These are phyloP conservation scores for Hydractinia symbiolongicarpus DNA, from an alignment of 30 jellyfish, hydroid and myxozoan genomes.

Conservation along the genomic window DNA sequence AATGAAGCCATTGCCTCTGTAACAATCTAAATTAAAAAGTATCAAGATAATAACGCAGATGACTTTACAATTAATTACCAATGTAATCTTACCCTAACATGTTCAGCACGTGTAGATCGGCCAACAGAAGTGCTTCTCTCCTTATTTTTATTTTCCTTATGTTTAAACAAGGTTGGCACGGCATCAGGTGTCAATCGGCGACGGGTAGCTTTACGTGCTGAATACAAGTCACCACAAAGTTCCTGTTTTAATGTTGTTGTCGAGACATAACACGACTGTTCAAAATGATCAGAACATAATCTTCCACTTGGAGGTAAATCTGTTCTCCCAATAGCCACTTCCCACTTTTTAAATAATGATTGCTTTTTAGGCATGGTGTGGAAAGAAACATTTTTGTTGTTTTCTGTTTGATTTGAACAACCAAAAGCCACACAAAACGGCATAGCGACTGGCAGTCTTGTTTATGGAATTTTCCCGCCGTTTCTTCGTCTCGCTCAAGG, in stretches of 20 bases:
- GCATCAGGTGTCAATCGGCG: slow-evolving; percentile 7
- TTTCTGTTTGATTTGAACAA: neutral
- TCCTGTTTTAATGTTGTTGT: neutral
- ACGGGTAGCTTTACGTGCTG: neutral
- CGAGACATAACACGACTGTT: neutral
- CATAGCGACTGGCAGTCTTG: neutral
- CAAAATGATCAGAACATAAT: slow-evolving; percentile 5
- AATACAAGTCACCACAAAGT: neutral
- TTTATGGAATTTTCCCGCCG: neutral
- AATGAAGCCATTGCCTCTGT: too few relatives aligned
- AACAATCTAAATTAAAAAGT: too few relatives aligned
- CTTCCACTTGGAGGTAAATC: slow-evolving; percentile 1
- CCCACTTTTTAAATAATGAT: neutral
- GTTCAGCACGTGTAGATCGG: too few relatives aligned
- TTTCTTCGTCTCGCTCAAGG: neutral
- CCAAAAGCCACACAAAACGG: slow-evolving; percentile 1
- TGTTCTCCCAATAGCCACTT: slow-evolving; percentile 6
- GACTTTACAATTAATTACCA: too few relatives aligned
- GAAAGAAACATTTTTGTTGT: neutral
- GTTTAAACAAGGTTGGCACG: slow-evolving; percentile 1
- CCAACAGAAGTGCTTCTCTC: too few relatives aligned
- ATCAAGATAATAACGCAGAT: too few relatives aligned
- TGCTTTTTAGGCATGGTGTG: neutral
- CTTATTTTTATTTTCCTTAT: neutral
- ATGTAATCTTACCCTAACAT: too few relatives aligned